Evolutionary conservation across 1,140 invertebrate species (phyloP), one percentile per base, ranked within the genome.

Genomic region (Drosophila triauraria): DNA sequence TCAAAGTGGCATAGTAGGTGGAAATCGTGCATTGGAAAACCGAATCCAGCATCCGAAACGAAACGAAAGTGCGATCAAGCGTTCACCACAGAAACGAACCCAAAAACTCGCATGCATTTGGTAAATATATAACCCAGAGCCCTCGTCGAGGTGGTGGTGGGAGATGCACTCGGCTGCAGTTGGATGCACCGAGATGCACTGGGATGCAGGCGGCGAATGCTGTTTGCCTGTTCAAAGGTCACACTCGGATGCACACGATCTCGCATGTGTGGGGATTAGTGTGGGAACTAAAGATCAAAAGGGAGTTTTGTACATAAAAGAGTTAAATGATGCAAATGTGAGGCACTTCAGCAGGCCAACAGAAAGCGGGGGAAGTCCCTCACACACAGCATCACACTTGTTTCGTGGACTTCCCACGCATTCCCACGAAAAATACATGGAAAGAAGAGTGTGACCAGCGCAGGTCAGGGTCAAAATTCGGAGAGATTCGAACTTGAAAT

Each of bases 181-280:
- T 40, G 53, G 46, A 59, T 56, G 44, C 56, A 65, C 48, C 10
- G 42, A 30, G 25, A 43, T 61, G 43, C 40, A 50, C 8, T 44
- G 17, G 25, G 27, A 43, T 71, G 65, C 75, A 54, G 43, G 53
- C 44, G 50, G 48, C 53, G 32, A 40, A 57, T 68, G 44, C 81
- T 83, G 81, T 13, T 56, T 48, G 71, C 81, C 81, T 84, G 62
- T 43, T 84, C 60, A 32, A 84, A 48, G 50, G 62, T 80, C 78
- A 84, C 80, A 83, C 60, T 70, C 78, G 75, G 80, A 60, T 83
- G 80, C 80, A 83, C 81, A 75, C 47, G 60, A 23, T 30, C 32
- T 40, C 13, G 20, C 53, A 58, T 78, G 75, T 72, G 54, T 17
- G 27, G 35, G 15, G 35, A 59, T 50, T 30, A 54, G 20, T 44